A percentile compares a stretch with the other conserved stretches of the same genome.
phyloP scores from a whole-genome alignment of 2,797 vertebrate species.

The Siniperca undulata region DNA sequence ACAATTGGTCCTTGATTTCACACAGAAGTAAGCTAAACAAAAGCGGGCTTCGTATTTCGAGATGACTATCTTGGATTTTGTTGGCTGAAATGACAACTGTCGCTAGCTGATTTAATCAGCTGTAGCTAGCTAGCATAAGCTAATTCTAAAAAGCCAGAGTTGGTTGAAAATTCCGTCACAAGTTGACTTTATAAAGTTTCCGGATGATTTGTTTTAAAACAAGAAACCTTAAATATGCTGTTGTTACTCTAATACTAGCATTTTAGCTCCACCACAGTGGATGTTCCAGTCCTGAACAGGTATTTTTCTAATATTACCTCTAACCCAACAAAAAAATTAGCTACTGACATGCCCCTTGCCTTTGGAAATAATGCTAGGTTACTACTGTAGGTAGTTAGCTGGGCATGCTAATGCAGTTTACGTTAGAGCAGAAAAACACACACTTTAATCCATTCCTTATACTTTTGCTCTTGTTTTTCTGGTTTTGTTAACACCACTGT shows the following conservation, averaged over 20 bases:
- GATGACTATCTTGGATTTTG: not conserved
- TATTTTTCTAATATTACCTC: not conserved
- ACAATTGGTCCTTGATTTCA: not conserved
- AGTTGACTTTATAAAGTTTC: not conserved
- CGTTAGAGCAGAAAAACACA: not conserved
- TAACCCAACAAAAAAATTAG: not conserved
- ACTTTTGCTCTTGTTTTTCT: not conserved
- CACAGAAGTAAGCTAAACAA: not conserved
- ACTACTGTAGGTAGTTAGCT: not conserved
- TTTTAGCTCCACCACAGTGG: not conserved
- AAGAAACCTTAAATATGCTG: not conserved
- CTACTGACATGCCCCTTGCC: not conserved
- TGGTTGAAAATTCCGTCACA: not conserved
- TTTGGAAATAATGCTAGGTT: not conserved
- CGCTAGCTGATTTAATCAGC: not conserved
- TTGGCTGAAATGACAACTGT: not conserved
- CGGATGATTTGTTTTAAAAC: not conserved
- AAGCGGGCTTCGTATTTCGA: not conserved
- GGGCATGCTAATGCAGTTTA: not conserved
- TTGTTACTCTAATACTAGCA: not conserved
- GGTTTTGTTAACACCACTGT: not conserved
- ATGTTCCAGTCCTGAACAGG: not conserved
- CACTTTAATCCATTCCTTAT: not conserved
- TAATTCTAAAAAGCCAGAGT: not conserved
- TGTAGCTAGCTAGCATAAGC: not conserved